A percentile compares a stretch with the other conserved stretches of the same genome.
phyloP scores from a whole-genome alignment of 2,888 invertebrate species.

The Dicranocentrus wangi region DNA sequence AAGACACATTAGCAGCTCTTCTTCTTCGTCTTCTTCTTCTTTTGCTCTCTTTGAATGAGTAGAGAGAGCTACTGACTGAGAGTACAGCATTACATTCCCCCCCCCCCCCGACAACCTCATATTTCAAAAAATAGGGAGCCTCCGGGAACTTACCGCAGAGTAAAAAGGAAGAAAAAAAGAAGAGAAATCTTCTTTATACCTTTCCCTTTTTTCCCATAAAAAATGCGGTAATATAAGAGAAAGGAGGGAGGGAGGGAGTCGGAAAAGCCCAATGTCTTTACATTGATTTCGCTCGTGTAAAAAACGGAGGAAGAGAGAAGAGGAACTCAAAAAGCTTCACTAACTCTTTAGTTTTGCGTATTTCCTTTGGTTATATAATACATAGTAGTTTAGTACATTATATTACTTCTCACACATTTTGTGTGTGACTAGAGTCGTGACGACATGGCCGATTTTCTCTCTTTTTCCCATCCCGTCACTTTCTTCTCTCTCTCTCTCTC shows the following conservation, averaged over 20 bases:
- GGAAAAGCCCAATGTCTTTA: conserved; percentile 35
- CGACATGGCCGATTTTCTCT: conserved; percentile 45
- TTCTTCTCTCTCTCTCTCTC: background rate
- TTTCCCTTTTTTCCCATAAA: too few relatives aligned
- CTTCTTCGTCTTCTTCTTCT: too few relatives aligned
- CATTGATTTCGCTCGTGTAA: conserved; percentile 43
- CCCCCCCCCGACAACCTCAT: conserved; percentile 56
- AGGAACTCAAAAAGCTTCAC: background rate
- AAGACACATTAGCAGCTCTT: conserved; percentile 48
- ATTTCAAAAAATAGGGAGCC: conserved; percentile 64
- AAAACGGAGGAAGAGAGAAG: conserved; percentile 8
- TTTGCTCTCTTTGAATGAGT: conserved; percentile 37
- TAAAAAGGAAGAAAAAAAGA: conserved; percentile 14
- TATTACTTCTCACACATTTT: conserved; percentile 27
- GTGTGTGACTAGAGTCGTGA: conserved; percentile 34
- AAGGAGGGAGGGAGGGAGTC: background rate
- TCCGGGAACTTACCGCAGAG: conserved; percentile 53
- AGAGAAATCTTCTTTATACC: conserved; percentile 14
- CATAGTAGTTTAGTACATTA: conserved; percentile 12
- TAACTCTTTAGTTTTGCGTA: conserved; percentile 40
- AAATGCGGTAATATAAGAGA: too few relatives aligned
- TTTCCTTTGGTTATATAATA: conserved; percentile 24
- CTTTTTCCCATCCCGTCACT: conserved; percentile 26
- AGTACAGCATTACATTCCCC: conserved; percentile 37
- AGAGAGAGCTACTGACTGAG: background rate